phyloP scores from a whole-genome alignment of 2,888 invertebrate species.

The Temnothorax unifasciatus region DNA sequence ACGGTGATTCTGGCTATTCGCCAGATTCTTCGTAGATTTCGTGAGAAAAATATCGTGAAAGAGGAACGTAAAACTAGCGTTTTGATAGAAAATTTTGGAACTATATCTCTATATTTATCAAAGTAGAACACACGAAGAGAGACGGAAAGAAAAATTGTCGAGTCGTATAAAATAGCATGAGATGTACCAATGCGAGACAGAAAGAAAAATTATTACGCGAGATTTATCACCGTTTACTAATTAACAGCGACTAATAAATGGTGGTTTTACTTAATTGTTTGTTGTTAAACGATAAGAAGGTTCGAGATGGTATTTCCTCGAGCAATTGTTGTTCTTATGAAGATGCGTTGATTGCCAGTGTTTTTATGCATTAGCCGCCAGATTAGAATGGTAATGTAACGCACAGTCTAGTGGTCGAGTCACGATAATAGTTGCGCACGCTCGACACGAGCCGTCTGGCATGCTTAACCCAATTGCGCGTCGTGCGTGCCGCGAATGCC shows the following conservation, averaged over 20 bases:
- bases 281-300: background rate
- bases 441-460: conserved; percentile 64
- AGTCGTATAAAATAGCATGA: background rate
- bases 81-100: conserved; percentile 11
- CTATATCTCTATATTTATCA: background rate
- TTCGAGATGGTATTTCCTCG: background rate
- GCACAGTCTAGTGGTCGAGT: conserved; percentile 20
- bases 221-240: background rate
- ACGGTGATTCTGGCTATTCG: conserved; percentile 74
- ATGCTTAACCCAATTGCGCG: conserved; percentile 77
- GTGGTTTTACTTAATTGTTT: background rate
- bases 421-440: conserved; percentile 54
- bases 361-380: conserved; percentile 70
- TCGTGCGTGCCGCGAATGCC: conserved; percentile 65
- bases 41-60: conserved; percentile 64
- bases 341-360: conserved; percentile 75
- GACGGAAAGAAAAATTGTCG: background rate
- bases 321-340: conserved; percentile 11
- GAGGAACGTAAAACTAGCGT: conserved; percentile 1
- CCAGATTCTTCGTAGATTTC: conserved; percentile 74
- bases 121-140: conserved; percentile 30
- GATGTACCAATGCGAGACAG: background rate
- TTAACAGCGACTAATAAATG: background rate
- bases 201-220: background rate
- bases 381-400: conserved; percentile 50